Evolutionary conservation across 2,888 invertebrate species (phyloP).

Genomic region (Melitaea athalia): DNA sequence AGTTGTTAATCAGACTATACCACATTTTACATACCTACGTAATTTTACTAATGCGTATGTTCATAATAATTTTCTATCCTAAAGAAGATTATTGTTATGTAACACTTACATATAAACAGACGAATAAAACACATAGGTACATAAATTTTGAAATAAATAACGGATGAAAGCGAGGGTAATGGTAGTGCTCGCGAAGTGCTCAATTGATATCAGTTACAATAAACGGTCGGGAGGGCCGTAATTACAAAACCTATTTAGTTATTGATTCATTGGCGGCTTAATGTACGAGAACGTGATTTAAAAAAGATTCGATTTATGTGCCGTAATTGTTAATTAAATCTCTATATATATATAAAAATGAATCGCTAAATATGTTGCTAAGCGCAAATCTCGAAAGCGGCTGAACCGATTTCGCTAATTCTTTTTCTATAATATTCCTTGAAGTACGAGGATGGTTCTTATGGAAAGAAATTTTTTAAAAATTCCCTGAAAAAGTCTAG

Average conservation of each 20-base stretch:
- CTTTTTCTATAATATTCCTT: too few species aligned
- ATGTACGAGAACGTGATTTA: conserved; percentile 27
- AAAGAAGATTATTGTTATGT: neutral
- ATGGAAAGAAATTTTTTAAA: too few species aligned
- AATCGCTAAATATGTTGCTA: too few species aligned
- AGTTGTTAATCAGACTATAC: too few species aligned
- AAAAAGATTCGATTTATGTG: conserved; percentile 31
- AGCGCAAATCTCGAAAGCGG: too few species aligned
- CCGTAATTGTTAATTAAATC: conserved; percentile 16
- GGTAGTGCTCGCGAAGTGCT: conserved; percentile 47
- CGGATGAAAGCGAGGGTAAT: conserved; percentile 52
- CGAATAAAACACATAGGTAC: conserved; percentile 6
- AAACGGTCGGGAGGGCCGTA: conserved; percentile 49
- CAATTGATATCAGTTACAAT: conserved; percentile 59
- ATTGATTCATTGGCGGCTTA: conserved; percentile 54
- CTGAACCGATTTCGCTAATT: too few species aligned
- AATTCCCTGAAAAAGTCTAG: too few species aligned
- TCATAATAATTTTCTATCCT: too few species aligned
- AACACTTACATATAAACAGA: conserved; percentile 14
- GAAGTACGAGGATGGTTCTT: too few species aligned
- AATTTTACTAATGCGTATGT: too few species aligned
- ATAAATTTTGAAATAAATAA: conserved; percentile 49
- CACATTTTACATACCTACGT: too few species aligned
- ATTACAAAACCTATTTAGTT: conserved; percentile 55
- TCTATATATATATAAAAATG: too few species aligned